phyloP scores from a whole-genome alignment of 2,797 vertebrate species.

The Orientallactaga sibirica region DNA sequence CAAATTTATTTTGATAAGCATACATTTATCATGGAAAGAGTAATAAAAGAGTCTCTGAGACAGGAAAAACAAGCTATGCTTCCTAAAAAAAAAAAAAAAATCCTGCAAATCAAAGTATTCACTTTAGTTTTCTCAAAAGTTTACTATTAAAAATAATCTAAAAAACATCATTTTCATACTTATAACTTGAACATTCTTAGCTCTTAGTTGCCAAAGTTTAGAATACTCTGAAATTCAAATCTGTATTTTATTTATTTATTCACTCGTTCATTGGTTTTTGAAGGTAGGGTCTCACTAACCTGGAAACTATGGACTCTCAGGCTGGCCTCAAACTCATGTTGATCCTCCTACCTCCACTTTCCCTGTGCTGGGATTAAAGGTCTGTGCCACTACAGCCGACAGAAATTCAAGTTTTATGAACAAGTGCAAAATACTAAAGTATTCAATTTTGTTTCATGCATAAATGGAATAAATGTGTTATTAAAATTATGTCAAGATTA shows the following conservation, averaged over 20 bases:
- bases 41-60: neutral
- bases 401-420: too few relatives aligned
- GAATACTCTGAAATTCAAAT: neutral
- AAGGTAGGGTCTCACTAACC: too few relatives aligned
- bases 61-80: neutral
- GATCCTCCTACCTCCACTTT: too few relatives aligned
- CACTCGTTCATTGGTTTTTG: too few relatives aligned
- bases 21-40: neutral
- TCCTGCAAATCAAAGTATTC: neutral
- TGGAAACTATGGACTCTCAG: too few relatives aligned
- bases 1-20: conserved; percentile 25
- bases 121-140: neutral
- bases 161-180: conserved; percentile 19
- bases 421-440: too few relatives aligned
- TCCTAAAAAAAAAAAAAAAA: neutral
- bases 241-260: neutral
- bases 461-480: neutral
- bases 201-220: neutral
- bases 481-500: too few relatives aligned
- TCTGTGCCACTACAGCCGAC: too few relatives aligned
- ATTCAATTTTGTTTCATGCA: neutral
- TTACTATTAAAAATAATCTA: conserved; percentile 11
- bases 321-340: too few relatives aligned
- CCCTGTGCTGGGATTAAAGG: too few relatives aligned
- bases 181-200: neutral